These are phyloP conservation scores for Porites evermanni DNA, from an alignment of 92 coral and sea anemone species.

Conservation along the genomic window DNA sequence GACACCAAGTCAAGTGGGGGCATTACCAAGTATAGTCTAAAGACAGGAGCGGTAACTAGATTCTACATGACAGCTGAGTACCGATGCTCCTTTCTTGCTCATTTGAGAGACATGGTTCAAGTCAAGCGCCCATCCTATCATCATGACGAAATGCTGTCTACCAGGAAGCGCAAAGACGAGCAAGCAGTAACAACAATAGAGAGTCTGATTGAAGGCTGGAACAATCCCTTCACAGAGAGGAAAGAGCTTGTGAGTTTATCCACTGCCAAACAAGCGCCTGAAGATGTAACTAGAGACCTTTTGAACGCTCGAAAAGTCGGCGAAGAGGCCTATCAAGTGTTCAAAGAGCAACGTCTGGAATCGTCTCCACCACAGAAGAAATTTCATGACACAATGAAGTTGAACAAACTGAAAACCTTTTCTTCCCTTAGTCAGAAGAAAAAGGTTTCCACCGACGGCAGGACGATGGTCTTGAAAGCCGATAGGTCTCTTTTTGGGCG, in stretches of 20 bases:
- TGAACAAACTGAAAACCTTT: conserved; percentile 64
- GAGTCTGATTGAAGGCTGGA: conserved; percentile 59
- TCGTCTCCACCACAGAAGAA: conserved; percentile 37
- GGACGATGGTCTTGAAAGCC: conserved; percentile 51
- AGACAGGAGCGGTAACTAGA: conserved; percentile 61
- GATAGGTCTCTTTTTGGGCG: conserved; percentile 61
- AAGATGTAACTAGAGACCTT: background rate
- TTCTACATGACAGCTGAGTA: conserved; percentile 71
- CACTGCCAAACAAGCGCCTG: conserved; percentile 63
- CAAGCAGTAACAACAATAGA: conserved; percentile 63
- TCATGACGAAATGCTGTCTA: conserved; percentile 53
- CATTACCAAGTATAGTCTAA: conserved; percentile 30
- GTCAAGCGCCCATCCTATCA: conserved; percentile 37
- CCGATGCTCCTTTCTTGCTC: conserved; percentile 21
- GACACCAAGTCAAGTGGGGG: conserved; percentile 44
- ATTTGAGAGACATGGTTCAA: conserved; percentile 52
- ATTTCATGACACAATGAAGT: conserved; percentile 44
- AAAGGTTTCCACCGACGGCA: conserved; percentile 29
- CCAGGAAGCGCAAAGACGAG: conserved; percentile 58
- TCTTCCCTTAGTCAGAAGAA: conserved; percentile 44
- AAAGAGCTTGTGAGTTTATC: conserved; percentile 48
- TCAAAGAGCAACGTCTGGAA: conserved; percentile 7
- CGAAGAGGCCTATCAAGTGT: conserved; percentile 31
- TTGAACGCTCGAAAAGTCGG: conserved; percentile 35
- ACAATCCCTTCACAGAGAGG: conserved; percentile 54